Percentiles rank a stretch among this genome's conserved stretches.
Evolutionary conservation across 2,797 vertebrate genomes (phyloP).

Genomic region (Falco concolor): DNA sequence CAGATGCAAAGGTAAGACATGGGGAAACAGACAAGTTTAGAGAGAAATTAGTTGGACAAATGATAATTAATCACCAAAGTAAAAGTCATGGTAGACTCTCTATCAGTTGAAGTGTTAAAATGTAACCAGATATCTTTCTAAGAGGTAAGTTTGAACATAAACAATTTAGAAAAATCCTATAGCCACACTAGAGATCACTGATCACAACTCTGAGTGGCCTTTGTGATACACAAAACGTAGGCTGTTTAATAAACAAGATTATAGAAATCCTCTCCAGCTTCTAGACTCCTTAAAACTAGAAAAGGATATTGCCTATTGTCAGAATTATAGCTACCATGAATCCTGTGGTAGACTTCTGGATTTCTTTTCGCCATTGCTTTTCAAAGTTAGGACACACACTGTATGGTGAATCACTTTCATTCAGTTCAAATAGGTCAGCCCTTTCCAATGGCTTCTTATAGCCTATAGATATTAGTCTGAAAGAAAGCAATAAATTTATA

Average conservation of each 20-base stretch:
- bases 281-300: not conserved
- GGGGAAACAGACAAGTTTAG: not conserved
- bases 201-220: not conserved
- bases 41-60: not conserved
- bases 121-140: not conserved
- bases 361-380: constrained; percentile 67
- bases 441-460: constrained; percentile 68
- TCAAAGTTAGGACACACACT: constrained; percentile 64
- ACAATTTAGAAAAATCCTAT: not conserved
- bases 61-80: not conserved
- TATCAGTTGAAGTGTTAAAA: not conserved
- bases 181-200: not conserved
- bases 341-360: not conserved
- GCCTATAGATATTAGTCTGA: constrained; percentile 62
- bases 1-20: not conserved
- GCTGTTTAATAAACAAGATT: not conserved
- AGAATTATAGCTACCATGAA: not conserved
- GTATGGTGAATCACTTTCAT: constrained; percentile 52
- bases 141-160: not conserved
- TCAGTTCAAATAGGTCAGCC: constrained; percentile 65
- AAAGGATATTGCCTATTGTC: not conserved
- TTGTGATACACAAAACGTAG: not conserved
- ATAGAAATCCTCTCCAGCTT: not conserved
- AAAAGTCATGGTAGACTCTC: not conserved
- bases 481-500: not conserved